Conservation (phyloP, 2,113 vertebrate genomes). For the Catharus bicknelli region DNA sequence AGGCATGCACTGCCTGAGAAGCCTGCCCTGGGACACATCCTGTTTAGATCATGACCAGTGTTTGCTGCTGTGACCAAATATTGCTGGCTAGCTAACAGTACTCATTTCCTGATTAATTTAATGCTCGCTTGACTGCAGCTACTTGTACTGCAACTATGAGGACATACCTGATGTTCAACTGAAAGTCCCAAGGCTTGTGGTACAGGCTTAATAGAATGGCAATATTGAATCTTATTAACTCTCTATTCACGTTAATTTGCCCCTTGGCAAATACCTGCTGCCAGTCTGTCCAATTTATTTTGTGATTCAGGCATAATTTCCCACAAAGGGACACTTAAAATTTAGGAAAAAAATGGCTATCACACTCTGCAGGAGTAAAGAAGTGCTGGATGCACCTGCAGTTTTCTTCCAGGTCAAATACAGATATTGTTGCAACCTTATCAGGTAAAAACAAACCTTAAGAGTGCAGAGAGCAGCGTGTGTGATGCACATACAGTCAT, state of each 20-base stretch:
- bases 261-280: background rate
- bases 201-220: background rate
- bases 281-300: background rate
- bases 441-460: background rate
- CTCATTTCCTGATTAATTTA: background rate
- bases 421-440: background rate
- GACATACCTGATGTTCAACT: background rate
- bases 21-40: background rate
- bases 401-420: background rate
- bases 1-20: background rate
- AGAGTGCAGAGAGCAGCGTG: rapidly evolving
- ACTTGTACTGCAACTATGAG: background rate
- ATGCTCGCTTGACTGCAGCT: rapidly evolving
- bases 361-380: background rate
- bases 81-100: background rate
- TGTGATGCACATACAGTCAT: no score
- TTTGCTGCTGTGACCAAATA: background rate
- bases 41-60: rapidly evolving
- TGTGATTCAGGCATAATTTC: background rate
- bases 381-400: background rate
- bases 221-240: background rate
- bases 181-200: background rate
- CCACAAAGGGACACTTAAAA: background rate
- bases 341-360: background rate
- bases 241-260: background rate